A percentile compares a stretch with the other conserved stretches of the same genome.
Evolutionary conservation across 1,140 invertebrate genomes (phyloP).

Genomic region (Atta cephalotes): DNA sequence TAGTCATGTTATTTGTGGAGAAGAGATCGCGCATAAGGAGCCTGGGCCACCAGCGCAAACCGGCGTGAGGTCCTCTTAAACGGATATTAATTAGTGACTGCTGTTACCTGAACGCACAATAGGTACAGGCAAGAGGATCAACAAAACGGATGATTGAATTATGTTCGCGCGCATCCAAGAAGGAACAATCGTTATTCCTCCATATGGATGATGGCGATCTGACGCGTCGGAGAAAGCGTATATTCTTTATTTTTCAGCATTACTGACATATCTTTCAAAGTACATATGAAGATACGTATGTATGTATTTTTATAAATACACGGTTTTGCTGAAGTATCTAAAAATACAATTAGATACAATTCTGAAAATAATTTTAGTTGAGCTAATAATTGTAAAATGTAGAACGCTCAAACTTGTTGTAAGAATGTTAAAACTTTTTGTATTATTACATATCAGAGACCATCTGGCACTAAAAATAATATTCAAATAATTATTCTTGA

Average conservation of each 20-base stretch:
- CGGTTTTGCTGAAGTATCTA: too few relatives aligned
- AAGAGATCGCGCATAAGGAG: slow-evolving; percentile 13
- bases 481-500: slow-evolving; percentile 23
- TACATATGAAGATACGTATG: not conserved
- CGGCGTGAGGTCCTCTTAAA: slow-evolving; percentile 45
- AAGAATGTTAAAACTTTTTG: too few relatives aligned
- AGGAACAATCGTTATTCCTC: slow-evolving; percentile 34
- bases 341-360: too few relatives aligned
- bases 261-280: not conserved
- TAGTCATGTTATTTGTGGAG: slow-evolving; percentile 10
- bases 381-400: too few relatives aligned
- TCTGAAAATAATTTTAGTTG: too few relatives aligned
- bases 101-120: slow-evolving; percentile 29
- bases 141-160: slow-evolving; percentile 49
- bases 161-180: slow-evolving; percentile 5
- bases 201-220: not conserved
- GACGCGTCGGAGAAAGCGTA: slow-evolving; percentile 11
- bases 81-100: slow-evolving; percentile 59
- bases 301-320: not conserved
- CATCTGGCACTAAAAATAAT: not conserved
- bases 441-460: too few relatives aligned
- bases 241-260: slow-evolving; percentile 14
- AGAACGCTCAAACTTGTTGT: too few relatives aligned
- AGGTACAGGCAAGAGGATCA: slow-evolving; percentile 9
- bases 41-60: not conserved